A percentile compares a stretch with the other conserved stretches of the same genome.
phyloP scores from a whole-genome alignment of 1,140 invertebrate species.

The Trigoniulus corallinus region DNA sequence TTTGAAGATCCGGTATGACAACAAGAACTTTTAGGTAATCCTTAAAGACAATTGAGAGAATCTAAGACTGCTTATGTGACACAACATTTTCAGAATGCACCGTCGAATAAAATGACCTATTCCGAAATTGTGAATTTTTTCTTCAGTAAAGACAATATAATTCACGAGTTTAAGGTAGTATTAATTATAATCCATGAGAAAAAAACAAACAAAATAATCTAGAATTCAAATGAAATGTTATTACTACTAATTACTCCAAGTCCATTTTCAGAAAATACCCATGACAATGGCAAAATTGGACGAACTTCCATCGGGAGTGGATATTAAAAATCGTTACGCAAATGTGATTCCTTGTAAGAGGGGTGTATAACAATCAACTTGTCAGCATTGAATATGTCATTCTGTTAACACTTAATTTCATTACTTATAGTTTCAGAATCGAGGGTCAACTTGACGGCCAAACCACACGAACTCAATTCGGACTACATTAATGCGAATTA shows the following conservation, averaged over 20 bases:
- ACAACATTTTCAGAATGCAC: constrained; percentile 37
- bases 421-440: constrained; percentile 43
- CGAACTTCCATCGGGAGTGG: constrained; percentile 65
- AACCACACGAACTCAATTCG: constrained; percentile 50
- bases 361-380: not conserved
- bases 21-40: not conserved
- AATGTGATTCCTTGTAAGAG: constrained; percentile 66
- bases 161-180: constrained; percentile 21
- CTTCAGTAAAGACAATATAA: constrained; percentile 40
- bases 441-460: constrained; percentile 47
- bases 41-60: not conserved
- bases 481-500: constrained; percentile 75
- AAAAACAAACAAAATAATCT: not conserved
- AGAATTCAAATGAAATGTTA: not conserved
- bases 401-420: not conserved
- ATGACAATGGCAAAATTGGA: constrained; percentile 50
- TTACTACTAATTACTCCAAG: constrained; percentile 16
- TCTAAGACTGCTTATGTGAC: no score
- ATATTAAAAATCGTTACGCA: constrained; percentile 81
- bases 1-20: constrained; percentile 64
- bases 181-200: no score
- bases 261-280: constrained; percentile 61
- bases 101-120: constrained; percentile 53
- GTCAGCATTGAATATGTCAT: constrained; percentile 1
- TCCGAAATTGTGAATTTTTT: constrained; percentile 53